These are phyloP conservation scores for Thecophora atra DNA, from an alignment of 2,888 invertebrate species.

Conservation along the genomic window DNA sequence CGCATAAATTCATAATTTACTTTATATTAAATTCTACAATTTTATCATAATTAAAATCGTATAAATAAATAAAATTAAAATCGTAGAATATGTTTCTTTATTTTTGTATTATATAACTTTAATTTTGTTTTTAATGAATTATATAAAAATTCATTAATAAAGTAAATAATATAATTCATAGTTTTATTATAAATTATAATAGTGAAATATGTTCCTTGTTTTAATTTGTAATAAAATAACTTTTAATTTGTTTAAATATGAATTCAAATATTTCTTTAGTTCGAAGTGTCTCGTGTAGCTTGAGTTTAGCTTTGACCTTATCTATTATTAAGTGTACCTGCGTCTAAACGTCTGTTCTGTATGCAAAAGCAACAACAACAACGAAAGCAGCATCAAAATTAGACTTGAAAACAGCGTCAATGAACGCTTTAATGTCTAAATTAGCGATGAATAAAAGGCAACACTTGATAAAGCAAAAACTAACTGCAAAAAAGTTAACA, in stretches of 20 bases:
- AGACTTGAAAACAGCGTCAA: conserved; percentile 4
- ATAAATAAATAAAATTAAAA: too few relatives aligned
- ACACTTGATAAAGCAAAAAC: background rate
- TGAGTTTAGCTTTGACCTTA: background rate
- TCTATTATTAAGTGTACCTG: background rate
- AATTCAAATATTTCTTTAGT: background rate
- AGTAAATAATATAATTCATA: too few relatives aligned
- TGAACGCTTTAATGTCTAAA: conserved; percentile 10
- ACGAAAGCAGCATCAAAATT: background rate
- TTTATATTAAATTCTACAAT: too few relatives aligned
- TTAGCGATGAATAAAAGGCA: conserved; percentile 4
- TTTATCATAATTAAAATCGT: too few relatives aligned
- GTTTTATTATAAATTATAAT: too few relatives aligned
- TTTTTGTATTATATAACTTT: too few relatives aligned
- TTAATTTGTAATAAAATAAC: too few relatives aligned
- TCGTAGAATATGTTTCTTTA: too few relatives aligned
- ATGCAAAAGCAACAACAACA: background rate
- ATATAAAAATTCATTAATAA: too few relatives aligned
- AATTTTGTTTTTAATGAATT: too few relatives aligned
- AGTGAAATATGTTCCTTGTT: too few relatives aligned
- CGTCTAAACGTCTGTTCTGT: background rate
- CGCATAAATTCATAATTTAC: too few relatives aligned
- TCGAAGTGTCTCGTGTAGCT: background rate
- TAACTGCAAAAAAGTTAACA: background rate
- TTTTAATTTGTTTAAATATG: background rate